Evolutionary conservation across 2,888 invertebrate species (phyloP), one percentile per base, ranked within the genome.

Genomic region (Cephus pulcher): DNA sequence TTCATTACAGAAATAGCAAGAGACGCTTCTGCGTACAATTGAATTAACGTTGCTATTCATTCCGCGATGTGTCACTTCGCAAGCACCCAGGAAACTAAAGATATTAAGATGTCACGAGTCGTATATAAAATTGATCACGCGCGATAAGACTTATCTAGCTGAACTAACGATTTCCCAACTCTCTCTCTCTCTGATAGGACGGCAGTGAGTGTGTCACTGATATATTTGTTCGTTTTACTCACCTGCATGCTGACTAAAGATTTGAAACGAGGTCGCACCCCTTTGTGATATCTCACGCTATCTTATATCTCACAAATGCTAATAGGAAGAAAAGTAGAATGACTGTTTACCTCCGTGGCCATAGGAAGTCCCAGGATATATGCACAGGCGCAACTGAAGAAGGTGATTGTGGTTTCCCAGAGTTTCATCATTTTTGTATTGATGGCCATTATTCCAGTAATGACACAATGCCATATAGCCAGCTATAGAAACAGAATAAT

Each of bases 391-490:
- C 97, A 98, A 86, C 96, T 95, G 86, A 96, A 94, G 90, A 97
- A 96, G 0, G 96, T 96, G 80, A 97, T 96, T 11, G 96, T 96
- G 1, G 96, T 96, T 91, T 96, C 96, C 96, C 96, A 96, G 0
- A 95, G 93, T 85, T 95, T 94, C 83, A 97, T 91, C 81, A 94
- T 93, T 89, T 94, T 93, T n/a, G 95, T 92, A 92, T 96, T 95
- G 90, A 97, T 93, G 70, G 97, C 94, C 94, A 97, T 94, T 76
- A 98, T 94, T 3, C 97, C 97, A 33, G 96, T 95, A 81, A 97
- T 96, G 76, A 98, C 96, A 88, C 97, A 97, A 89, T 97, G 97
- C 98, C 98, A 98, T 88, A 98, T 95, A 0, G 97, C 97, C 84
- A 97, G 93, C 93, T 94, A 87, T 56, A 84, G 89, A 84, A 79